These are phyloP conservation scores for Conopomorpha cramerella DNA, from an alignment of 1,140 invertebrate genomes.

Conservation along the genomic window DNA sequence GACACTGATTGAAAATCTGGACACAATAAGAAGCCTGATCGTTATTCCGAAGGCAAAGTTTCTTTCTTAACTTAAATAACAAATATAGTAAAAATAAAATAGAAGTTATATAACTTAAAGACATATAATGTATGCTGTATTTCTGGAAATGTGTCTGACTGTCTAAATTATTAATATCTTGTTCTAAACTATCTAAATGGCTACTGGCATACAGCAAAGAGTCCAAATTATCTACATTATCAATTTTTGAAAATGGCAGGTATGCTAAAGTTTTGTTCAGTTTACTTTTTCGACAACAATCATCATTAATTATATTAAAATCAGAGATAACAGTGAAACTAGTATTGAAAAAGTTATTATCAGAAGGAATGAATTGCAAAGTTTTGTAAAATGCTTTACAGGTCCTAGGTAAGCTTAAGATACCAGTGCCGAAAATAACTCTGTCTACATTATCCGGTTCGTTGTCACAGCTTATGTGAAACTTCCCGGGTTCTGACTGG, in stretches of 20 bases:
- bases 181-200: not conserved
- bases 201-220: not conserved
- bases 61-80: not conserved
- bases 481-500: conserved; percentile 3
- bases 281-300: not conserved
- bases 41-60: not conserved
- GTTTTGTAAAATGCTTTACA: conserved; percentile 1
- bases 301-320: not conserved
- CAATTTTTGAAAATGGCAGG: not conserved
- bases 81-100: not conserved
- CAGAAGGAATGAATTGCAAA: not conserved
- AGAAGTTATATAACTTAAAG: not conserved
- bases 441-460: not conserved
- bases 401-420: not conserved
- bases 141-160: not conserved
- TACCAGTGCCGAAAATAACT: not conserved
- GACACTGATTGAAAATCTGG: not conserved
- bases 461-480: conserved; percentile 2
- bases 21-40: not conserved
- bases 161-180: not conserved
- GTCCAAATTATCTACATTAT: not conserved
- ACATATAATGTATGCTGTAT: conserved; percentile 1
- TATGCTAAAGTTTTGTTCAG: not conserved
- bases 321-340: not conserved
- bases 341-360: not conserved